A percentile compares a stretch with the other conserved stretches of the same genome.
Evolutionary conservation across 2,888 invertebrate species (phyloP).

Genomic region (Platycheirus rosarum): DNA sequence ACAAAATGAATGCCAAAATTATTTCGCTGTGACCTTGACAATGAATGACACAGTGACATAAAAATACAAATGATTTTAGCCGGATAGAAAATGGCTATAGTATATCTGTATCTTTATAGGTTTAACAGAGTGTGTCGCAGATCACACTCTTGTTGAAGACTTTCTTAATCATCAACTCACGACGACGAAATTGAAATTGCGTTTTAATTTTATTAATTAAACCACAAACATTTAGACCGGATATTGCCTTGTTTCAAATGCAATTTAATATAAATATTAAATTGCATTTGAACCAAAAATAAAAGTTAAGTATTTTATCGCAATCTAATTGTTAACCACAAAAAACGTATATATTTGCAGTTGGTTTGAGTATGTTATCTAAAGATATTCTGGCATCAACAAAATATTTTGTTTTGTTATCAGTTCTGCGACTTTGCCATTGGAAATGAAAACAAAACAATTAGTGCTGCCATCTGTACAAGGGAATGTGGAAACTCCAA

Average conservation of each 20-base stretch:
- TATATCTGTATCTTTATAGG: neutral
- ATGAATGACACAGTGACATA: neutral
- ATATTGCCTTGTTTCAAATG: neutral
- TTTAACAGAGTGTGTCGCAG: neutral
- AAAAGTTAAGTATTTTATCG: neutral
- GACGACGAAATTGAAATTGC: neutral
- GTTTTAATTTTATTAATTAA: neutral
- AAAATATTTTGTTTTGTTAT: neutral
- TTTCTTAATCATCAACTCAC: neutral
- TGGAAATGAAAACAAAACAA: slow-evolving; percentile 5
- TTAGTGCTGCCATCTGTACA: slow-evolving; percentile 29
- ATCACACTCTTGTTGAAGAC: neutral
- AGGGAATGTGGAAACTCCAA: neutral
- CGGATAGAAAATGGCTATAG: neutral
- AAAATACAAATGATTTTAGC: neutral
- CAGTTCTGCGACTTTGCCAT: neutral
- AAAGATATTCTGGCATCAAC: neutral
- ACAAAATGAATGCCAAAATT: neutral
- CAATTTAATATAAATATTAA: neutral
- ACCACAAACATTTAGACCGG: neutral
- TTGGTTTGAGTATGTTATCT: neutral
- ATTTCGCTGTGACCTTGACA: neutral
- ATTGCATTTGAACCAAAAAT: neutral
- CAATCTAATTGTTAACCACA: neutral
- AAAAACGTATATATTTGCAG: neutral